phyloP scores from a whole-genome alignment of 2,797 vertebrate species.

The Semaprochilodus insignis region DNA sequence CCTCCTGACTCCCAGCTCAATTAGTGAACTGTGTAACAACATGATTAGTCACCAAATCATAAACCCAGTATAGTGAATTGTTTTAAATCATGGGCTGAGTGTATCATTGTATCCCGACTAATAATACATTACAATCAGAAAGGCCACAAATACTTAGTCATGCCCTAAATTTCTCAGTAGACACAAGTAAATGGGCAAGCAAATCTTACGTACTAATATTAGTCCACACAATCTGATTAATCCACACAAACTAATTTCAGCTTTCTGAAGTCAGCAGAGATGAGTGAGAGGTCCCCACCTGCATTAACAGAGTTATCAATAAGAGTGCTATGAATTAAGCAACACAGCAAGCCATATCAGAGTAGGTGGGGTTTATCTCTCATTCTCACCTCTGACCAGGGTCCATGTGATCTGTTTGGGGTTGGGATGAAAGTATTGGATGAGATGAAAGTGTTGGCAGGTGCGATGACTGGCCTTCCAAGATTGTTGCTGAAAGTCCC shows the following conservation, averaged over 20 bases:
- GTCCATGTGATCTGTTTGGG: constrained; percentile 65
- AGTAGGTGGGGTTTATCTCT: background rate
- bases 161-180: background rate
- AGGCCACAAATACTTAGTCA: no score
- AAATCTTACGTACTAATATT: background rate
- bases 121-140: no score
- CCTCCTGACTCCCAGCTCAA: no score
- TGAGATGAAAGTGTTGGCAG: background rate
- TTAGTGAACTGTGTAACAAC: no score
- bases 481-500: constrained; percentile 39
- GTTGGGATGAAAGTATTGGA: constrained; percentile 41
- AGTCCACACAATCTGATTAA: no score
- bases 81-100: no score
- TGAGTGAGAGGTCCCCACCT: constrained; percentile 43
- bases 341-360: background rate
- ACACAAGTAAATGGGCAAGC: background rate
- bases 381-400: constrained; percentile 62
- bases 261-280: constrained; percentile 2
- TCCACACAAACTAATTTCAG: no score
- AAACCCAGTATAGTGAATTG: no score
- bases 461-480: constrained; percentile 9
- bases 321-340: background rate
- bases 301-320: background rate
- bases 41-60: no score
- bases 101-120: no score